A percentile compares a stretch with the other conserved stretches of the same genome.
Conservation (phyloP, 1,140 invertebrate species). For the Caenorhabditis briggsae region DNA sequence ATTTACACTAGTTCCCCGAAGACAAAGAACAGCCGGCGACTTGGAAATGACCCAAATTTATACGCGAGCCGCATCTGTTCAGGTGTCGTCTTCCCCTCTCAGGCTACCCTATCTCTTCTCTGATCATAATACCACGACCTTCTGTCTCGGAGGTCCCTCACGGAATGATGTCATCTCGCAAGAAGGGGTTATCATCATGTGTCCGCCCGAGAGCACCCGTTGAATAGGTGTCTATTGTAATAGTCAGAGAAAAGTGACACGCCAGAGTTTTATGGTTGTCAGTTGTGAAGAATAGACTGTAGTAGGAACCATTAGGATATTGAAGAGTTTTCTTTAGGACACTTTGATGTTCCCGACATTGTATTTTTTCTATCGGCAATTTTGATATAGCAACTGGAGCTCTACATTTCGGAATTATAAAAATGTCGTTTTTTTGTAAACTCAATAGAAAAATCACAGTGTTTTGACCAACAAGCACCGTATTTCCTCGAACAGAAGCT, state of each 20-base stretch:
- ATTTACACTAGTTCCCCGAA: not conserved
- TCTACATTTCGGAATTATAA: too few species aligned
- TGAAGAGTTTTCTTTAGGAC: too few species aligned
- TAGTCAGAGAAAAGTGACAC: too few species aligned
- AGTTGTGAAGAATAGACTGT: slow-evolving; percentile 1
- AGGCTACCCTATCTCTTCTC: not conserved
- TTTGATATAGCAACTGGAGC: too few species aligned
- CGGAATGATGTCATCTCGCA: slow-evolving; percentile 23
- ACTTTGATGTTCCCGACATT: too few species aligned
- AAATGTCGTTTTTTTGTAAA: too few species aligned
- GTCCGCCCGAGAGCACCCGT: not conserved
- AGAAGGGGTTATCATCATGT: slow-evolving; percentile 26
- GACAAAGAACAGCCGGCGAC: not conserved
- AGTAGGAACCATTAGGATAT: not conserved
- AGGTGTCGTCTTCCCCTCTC: not conserved
- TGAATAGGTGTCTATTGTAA: not conserved
- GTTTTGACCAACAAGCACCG: too few species aligned
- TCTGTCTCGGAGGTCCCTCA: not conserved
- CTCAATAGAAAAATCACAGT: too few species aligned
- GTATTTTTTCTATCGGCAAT: too few species aligned
- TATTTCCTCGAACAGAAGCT: too few species aligned
- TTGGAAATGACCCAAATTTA: not conserved
- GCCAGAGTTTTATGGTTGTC: not conserved
- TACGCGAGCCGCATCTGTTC: slow-evolving; percentile 21
- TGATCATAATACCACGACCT: not conserved